phyloP scores from a whole-genome alignment of 1,140 invertebrate species.

The Gryllus bimaculatus region DNA sequence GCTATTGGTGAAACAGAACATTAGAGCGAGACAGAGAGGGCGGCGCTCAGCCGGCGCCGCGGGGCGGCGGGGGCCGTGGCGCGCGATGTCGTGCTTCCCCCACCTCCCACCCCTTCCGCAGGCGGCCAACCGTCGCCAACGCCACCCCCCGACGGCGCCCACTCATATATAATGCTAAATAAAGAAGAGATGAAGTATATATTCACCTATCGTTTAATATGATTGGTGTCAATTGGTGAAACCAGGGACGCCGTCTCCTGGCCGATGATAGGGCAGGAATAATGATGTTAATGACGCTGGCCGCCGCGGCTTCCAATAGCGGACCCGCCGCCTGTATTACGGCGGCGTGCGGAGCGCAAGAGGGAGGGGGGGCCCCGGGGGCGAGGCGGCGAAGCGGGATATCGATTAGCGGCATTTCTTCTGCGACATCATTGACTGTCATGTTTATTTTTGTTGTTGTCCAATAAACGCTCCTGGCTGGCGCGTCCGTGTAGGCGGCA shows the following conservation, averaged over 20 bases:
- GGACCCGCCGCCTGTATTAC: neutral
- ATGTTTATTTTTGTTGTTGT: neutral
- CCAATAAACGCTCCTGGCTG: neutral
- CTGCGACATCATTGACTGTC: neutral
- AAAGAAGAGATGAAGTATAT: conserved; percentile 5
- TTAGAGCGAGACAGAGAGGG: neutral
- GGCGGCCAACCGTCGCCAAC: neutral
- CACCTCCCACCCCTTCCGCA: too few species aligned
- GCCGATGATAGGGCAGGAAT: neutral
- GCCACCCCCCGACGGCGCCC: neutral
- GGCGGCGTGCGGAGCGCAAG: too few species aligned
- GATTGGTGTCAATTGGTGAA: conserved; percentile 4
- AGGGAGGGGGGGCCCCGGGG: too few species aligned
- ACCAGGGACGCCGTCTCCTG: neutral
- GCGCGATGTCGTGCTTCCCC: neutral
- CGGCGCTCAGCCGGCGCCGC: too few species aligned
- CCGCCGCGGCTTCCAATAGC: neutral
- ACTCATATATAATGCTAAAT: neutral
- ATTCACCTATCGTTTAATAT: neutral
- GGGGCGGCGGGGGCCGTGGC: neutral
- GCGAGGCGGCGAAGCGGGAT: neutral
- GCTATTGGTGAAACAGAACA: conserved; percentile 4
- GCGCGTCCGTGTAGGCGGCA: too few species aligned
- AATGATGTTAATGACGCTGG: conserved; percentile 3
- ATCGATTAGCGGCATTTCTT: conserved; percentile 3